Percentiles rank a stretch among this genome's conserved stretches.
Evolutionary conservation across 2,113 vertebrate species (phyloP).

Genomic region (Dromiciops gliroides): DNA sequence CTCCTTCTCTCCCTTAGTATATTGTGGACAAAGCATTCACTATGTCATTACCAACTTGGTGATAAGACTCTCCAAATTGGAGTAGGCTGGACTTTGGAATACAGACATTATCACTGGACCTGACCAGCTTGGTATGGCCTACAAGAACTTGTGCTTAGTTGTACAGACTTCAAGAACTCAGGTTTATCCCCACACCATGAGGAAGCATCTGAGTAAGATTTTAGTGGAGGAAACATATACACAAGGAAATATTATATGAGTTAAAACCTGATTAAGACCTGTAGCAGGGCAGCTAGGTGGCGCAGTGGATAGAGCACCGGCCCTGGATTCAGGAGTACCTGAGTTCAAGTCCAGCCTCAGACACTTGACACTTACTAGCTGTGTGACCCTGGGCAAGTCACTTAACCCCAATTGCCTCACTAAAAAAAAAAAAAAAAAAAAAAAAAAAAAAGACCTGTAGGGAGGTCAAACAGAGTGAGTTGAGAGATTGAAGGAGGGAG

Average conservation of each 20-base stretch:
- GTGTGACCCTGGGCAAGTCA: too few species aligned
- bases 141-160: background rate
- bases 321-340: too few species aligned
- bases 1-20: background rate
- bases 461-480: background rate
- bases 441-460: background rate
- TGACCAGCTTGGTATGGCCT: background rate
- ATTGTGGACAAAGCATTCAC: background rate
- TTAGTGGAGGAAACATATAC: background rate
- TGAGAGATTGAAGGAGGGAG: background rate
- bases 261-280: background rate
- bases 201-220: background rate
- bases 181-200: background rate
- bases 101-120: background rate
- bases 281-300: too few species aligned
- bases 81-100: background rate
- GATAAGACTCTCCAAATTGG: background rate
- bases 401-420: too few species aligned
- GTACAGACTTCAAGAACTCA: background rate
- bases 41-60: background rate
- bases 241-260: background rate
- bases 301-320: too few species aligned
- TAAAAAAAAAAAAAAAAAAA: too few species aligned
- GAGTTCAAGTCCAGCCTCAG: too few species aligned
- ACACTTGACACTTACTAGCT: too few species aligned